These are phyloP conservation scores for Trissoscelio sp. DNA, from an alignment of 2,888 invertebrate species.

Conservation along the genomic window DNA sequence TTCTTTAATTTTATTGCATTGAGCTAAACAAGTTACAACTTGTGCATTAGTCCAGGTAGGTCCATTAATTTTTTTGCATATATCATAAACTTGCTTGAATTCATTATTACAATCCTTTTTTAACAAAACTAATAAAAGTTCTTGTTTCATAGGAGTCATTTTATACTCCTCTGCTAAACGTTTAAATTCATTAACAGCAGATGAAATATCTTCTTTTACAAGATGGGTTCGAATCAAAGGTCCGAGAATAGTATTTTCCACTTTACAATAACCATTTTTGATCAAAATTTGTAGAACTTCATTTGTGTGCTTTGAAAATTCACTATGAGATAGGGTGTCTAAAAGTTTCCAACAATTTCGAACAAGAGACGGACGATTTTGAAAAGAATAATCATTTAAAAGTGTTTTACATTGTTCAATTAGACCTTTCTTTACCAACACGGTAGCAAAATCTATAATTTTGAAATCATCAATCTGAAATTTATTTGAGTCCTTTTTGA, in stretches of 20 bases:
- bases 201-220: not conserved
- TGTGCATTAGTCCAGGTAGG: too few species aligned
- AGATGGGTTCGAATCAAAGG: constrained; percentile 9
- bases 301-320: not conserved
- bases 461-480: not conserved
- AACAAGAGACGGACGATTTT: not conserved
- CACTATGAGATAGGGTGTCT: constrained; percentile 7
- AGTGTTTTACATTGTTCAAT: constrained; percentile 3
- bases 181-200: not conserved
- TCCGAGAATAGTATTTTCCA: constrained; percentile 1
- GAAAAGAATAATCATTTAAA: not conserved
- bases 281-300: constrained; percentile 14
- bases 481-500: not conserved
- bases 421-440: not conserved
- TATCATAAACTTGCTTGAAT: not conserved
- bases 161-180: not conserved
- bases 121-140: constrained; percentile 4
- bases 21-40: too few species aligned
- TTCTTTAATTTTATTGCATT: too few species aligned
- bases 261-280: constrained; percentile 11
- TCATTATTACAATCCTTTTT: not conserved
- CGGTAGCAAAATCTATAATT: not conserved
- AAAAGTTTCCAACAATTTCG: constrained; percentile 11
- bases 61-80: too few species aligned
- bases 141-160: constrained; percentile 18